These are phyloP conservation scores for Pygoscelis antarcticus DNA, from an alignment of 2,113 vertebrate genomes.

Conservation along the genomic window DNA sequence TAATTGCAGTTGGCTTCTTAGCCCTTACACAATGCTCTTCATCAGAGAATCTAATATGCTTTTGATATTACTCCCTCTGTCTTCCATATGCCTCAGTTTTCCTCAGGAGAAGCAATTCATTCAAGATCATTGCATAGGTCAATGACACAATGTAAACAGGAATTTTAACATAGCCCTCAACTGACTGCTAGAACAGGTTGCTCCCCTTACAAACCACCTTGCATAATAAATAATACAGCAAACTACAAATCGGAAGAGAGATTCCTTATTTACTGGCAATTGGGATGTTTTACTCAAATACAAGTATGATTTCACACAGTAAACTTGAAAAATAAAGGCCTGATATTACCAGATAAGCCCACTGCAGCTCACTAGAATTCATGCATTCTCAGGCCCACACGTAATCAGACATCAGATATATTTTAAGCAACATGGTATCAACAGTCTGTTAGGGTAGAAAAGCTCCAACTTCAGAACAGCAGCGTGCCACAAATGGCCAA, in stretches of 20 bases:
- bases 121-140: background rate
- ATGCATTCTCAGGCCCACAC: accelerated
- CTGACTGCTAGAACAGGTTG: background rate
- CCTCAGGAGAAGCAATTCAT: background rate
- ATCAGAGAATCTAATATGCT: background rate
- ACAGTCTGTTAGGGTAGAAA: background rate
- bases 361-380: background rate
- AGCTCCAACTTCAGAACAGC: background rate
- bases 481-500: background rate
- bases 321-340: background rate
- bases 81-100: background rate
- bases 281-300: background rate
- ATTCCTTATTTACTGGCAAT: background rate
- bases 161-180: background rate
- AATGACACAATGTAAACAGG: background rate
- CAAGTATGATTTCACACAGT: background rate
- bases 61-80: background rate
- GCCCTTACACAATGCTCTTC: background rate
- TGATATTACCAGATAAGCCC: background rate
- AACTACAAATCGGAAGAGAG: background rate
- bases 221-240: background rate
- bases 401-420: background rate
- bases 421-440: background rate
- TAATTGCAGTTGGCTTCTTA: background rate
- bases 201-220: background rate